Evolutionary conservation across 2,888 invertebrate genomes (phyloP).

Genomic region (Sinhomidia bicolor): DNA sequence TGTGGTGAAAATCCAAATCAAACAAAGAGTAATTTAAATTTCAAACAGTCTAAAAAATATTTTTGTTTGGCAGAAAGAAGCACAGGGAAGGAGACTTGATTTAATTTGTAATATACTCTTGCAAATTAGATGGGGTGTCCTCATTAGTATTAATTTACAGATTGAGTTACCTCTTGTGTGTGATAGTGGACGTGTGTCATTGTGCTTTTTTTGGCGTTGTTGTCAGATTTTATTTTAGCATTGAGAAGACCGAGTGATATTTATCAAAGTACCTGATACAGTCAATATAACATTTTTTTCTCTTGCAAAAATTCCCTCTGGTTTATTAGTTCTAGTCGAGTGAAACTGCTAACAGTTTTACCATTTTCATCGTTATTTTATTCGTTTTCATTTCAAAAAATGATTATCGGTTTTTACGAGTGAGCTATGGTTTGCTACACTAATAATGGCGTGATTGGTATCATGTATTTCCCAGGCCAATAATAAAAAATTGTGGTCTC

Average conservation of each 20-base stretch:
- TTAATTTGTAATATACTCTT: constrained; percentile 35
- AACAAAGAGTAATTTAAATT: not conserved
- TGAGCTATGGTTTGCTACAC: not conserved
- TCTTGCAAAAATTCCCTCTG: constrained; percentile 1
- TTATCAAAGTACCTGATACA: not conserved
- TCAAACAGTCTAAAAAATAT: not conserved
- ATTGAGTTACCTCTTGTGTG: not conserved
- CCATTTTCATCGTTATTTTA: not conserved
- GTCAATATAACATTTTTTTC: no score
- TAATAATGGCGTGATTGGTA: not conserved
- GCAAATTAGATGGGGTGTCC: not conserved
- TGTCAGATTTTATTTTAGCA: not conserved
- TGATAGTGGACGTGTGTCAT: not conserved
- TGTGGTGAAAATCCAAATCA: not conserved
- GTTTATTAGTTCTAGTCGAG: constrained; percentile 47
- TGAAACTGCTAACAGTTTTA: constrained; percentile 13
- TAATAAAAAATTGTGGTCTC: constrained; percentile 7
- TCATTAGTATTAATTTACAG: constrained; percentile 43
- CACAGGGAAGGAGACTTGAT: not conserved
- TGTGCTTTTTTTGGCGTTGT: not conserved
- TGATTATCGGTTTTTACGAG: constrained; percentile 27
- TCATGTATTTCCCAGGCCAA: constrained; percentile 22
- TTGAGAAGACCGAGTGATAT: not conserved
- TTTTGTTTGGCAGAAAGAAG: not conserved
- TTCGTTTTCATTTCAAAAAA: constrained; percentile 13